Percentiles rank a stretch among this genome's conserved stretches.
Evolutionary conservation across 2,888 invertebrate species (phyloP).

Genomic region (Pyrocoelia pectoralis): DNA sequence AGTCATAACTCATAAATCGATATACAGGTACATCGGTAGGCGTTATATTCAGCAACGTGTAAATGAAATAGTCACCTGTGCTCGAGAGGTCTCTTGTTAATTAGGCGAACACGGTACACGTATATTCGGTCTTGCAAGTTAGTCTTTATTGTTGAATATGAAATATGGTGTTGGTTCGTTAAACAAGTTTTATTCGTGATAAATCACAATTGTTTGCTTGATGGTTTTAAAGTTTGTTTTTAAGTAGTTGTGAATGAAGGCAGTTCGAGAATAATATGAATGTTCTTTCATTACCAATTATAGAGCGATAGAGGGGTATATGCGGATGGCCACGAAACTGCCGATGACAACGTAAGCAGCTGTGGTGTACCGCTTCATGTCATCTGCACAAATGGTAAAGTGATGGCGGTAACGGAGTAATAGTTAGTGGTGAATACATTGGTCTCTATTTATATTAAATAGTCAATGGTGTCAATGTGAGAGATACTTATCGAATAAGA

Average conservation of each 20-base stretch:
- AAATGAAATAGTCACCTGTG: conserved; percentile 34
- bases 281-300: conserved; percentile 32
- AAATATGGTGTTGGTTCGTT: conserved; percentile 27
- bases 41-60: conserved; percentile 18
- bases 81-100: conserved; percentile 34
- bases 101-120: conserved; percentile 36
- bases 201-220: conserved; percentile 35
- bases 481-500: conserved; percentile 12
- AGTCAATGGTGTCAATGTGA: conserved; percentile 23
- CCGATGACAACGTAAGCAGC: conserved; percentile 34
- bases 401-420: conserved; percentile 12
- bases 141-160: conserved; percentile 29
- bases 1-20: conserved; percentile 2
- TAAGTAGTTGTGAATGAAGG: conserved; percentile 35
- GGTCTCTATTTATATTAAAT: conserved; percentile 4
- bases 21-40: conserved; percentile 31
- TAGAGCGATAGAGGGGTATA: conserved; percentile 22
- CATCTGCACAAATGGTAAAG: conserved; percentile 29
- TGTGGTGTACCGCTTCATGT: conserved; percentile 33
- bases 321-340: conserved; percentile 28
- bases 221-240: conserved; percentile 30
- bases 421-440: conserved; percentile 11
- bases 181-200: conserved; percentile 30
- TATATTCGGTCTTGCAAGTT: conserved; percentile 30
- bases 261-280: conserved; percentile 18